Conservation (phyloP, 2,888 invertebrate species). For the Lymantria dispar region DNA sequence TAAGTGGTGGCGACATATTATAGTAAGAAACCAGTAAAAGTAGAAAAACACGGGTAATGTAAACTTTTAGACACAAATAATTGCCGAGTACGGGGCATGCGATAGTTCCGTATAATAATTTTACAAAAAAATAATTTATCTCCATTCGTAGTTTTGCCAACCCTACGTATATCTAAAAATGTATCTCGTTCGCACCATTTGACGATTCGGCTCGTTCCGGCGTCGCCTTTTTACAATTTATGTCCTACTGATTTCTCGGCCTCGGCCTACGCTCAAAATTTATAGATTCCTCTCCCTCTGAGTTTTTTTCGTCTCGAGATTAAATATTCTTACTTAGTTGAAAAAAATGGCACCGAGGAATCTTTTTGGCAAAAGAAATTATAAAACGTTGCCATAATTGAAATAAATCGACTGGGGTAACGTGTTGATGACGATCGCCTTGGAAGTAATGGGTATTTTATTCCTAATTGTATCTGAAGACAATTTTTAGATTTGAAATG, state of each 20-base stretch:
- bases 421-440: background rate
- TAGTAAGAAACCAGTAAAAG: too few species aligned
- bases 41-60: too few species aligned
- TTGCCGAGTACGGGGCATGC: too few species aligned
- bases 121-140: background rate
- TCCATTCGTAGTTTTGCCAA: slow-evolving; percentile 19
- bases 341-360: background rate
- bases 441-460: too few species aligned
- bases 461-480: too few species aligned
- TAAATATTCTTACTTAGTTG: slow-evolving; percentile 2
- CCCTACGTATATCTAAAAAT: slow-evolving; percentile 61
- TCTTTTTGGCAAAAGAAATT: background rate
- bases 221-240: slow-evolving; percentile 66
- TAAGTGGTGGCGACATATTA: too few species aligned
- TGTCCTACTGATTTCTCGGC: slow-evolving; percentile 50
- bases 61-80: too few species aligned
- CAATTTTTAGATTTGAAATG: too few species aligned
- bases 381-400: background rate
- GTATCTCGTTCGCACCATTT: slow-evolving; percentile 75
- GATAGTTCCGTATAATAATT: too few species aligned
- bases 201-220: slow-evolving; percentile 61
- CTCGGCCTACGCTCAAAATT: slow-evolving; percentile 40
- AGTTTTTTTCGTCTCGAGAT: slow-evolving; percentile 1
- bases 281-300: slow-evolving; percentile 28
- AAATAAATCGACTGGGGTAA: background rate